Evolutionary conservation across 2,797 vertebrate genomes (phyloP), one percentile per base, ranked within the genome.

Genomic region (Rhabdomys pumilio): DNA sequence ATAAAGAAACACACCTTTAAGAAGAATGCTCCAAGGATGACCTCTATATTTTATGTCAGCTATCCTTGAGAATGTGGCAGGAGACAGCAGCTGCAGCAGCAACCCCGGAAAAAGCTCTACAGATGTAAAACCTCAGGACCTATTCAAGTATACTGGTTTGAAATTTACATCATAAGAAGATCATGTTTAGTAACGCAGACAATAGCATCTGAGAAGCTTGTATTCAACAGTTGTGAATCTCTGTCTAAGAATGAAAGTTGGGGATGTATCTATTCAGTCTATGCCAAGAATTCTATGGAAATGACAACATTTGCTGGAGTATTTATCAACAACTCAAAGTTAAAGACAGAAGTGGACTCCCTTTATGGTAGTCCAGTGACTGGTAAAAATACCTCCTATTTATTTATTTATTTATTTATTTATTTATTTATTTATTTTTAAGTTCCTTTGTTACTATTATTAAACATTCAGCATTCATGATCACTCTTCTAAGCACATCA

Each of bases 171-270:
- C 67, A 41, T 65, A 67, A 53, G 7, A 82, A 77, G 5, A 44
- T 31, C 20, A 26, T 1, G 75, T 69, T 61, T 31, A 26, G 55
- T 81, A 82, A 69, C 1, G 3, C 29, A 34, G 44, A 8, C 29
- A 59, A 44, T 79, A 47, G n/a, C 59, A n/a, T 57, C 90, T 72
- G 57, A 93, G 47, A 80, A 83, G 4, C 34, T 79, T 20, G 8
- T 11, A 0, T 79, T 26, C 75, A 93, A 34, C 91, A 85, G 81
- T 61, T 34, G 86, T 76, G n/a, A 95, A 17, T 95, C 69, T 91
- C 89, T 94, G 34, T 93, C 67, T 91, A 91, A 73, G 50, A 87
- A 12, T 63, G n/a, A 89, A 93, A 82, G 9, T 9, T 89, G 34
- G 59, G 24, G 5, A 20, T 76, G 12, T 20, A 22, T 80, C 57